Evolutionary conservation across 2,113 vertebrate species (phyloP).

Genomic region (Lampris megalopsis): DNA sequence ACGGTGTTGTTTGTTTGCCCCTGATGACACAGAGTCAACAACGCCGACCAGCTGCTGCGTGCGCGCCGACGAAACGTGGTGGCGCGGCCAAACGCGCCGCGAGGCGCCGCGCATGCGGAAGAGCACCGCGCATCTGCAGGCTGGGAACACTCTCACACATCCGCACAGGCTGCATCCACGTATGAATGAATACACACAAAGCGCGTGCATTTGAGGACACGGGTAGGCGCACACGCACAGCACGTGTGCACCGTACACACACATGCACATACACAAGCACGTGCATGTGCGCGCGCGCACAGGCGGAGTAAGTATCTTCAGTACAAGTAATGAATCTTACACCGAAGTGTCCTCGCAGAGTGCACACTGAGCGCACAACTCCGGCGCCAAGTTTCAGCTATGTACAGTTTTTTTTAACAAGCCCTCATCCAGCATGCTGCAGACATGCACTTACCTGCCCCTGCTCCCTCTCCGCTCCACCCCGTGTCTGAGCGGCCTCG

Average conservation of each 20-base stretch:
- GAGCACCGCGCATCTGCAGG: no score
- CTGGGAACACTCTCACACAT: no score
- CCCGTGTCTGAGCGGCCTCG: constrained; percentile 39
- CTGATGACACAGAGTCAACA: constrained; percentile 4
- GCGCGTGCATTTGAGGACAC: no score
- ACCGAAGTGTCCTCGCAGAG: constrained; percentile 17
- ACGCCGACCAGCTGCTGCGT: no score
- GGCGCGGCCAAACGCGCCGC: no score
- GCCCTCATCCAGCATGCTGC: constrained; percentile 74
- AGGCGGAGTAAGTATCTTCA: background rate
- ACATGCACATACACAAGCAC: background rate
- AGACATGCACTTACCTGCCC: constrained; percentile 85
- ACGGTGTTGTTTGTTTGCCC: constrained; percentile 12
- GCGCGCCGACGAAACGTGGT: no score
- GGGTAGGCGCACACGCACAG: no score
- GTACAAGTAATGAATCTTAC: background rate
- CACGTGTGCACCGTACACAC: no score
- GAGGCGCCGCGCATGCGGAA: no score
- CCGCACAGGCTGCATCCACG: no score
- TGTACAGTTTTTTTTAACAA: constrained; percentile 73
- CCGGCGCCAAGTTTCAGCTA: constrained; percentile 58
- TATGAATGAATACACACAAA: no score
- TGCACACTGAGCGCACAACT: background rate
- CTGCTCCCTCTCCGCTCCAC: constrained; percentile 43
- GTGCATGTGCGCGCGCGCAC: background rate